A percentile compares a stretch with the other conserved stretches of the same genome.
These are phyloP conservation scores for Atta texana DNA, from an alignment of 1,140 invertebrate genomes.

Conservation along the genomic window DNA sequence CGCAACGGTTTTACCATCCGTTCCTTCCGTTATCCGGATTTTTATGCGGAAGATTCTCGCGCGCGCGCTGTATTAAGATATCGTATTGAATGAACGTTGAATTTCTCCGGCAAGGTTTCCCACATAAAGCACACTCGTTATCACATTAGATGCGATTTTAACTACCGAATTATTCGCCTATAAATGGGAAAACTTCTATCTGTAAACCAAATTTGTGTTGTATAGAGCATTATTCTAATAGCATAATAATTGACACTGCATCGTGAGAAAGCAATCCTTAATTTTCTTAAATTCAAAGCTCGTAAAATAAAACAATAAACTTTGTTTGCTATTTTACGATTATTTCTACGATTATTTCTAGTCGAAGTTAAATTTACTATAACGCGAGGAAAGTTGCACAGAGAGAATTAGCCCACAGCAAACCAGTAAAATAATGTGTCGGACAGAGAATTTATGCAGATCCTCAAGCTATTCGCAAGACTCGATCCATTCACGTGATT, in stretches of 20 bases:
- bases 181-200: not conserved
- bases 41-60: conserved; percentile 11
- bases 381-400: not conserved
- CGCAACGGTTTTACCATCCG: conserved; percentile 45
- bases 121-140: conserved; percentile 22
- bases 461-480: not conserved
- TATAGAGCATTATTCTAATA: not conserved
- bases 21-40: conserved; percentile 49
- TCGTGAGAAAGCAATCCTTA: not conserved
- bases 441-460: not conserved
- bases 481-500: not conserved
- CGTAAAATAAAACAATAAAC: conserved; percentile 12
- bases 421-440: not conserved
- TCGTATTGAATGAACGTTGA: conserved; percentile 17
- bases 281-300: conserved; percentile 4
- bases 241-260: not conserved
- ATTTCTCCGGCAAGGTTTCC: conserved; percentile 29
- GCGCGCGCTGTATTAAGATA: conserved; percentile 24
- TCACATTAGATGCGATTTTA: not conserved
- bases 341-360: not conserved
- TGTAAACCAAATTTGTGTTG: conserved; percentile 28
- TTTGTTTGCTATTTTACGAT: not conserved
- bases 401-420: not conserved
- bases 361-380: not conserved
- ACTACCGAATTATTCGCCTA: not conserved